Evolutionary conservation across 2,113 vertebrate species (phyloP), one percentile per base, ranked within the genome.

Genomic region (Gracilinanus agilis): DNA sequence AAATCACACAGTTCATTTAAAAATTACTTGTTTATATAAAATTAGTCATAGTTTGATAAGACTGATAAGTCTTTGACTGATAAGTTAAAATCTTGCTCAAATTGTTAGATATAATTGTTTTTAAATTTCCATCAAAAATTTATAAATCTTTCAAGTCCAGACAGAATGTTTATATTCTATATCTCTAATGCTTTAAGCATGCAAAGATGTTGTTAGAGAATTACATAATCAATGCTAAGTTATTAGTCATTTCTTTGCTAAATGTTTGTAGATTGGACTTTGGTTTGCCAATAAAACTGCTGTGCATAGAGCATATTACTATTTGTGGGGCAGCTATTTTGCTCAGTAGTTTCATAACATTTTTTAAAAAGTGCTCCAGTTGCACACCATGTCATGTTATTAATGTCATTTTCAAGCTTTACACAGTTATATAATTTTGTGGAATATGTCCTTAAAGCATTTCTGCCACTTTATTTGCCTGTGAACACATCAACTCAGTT

Each of bases 131-230:
- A 75, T n/a, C 34, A 75, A 75, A 75, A 75, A 16, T 75, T 75
- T 75, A n/a, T 75, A 19, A 75, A 75, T 75, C 61, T 75, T 75
- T 75, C 88, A 90, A 94, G 54, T 54, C 9, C 25, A 93, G 55
- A 49, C 75, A 90, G 94, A 95, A 54, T 93, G 95, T n/a, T 91
- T 67, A 56, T 44, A 44, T 8, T 55, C 90, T 34, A 29, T 49
- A 91, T 44, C 91, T 96, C 89, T 55, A 54, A 88, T 94, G 23
- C 90, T 95, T 44, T 88, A 53, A 92, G 49, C 29, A 94, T 40
- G 88, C 34, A 93, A 96, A 95, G 75, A 96, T 94, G 88, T 1
- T 92, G 40, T 56, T 94, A 24, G 12, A 94, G 27, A 93, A 92
- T 89, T n/a, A 13, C 12, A 75, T 16, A 4, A n/a, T 75, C 13